Percentiles rank a stretch among this genome's conserved stretches.
These are phyloP conservation scores for Erethizon dorsatum DNA, from an alignment of 2,797 vertebrate species.

Conservation along the genomic window DNA sequence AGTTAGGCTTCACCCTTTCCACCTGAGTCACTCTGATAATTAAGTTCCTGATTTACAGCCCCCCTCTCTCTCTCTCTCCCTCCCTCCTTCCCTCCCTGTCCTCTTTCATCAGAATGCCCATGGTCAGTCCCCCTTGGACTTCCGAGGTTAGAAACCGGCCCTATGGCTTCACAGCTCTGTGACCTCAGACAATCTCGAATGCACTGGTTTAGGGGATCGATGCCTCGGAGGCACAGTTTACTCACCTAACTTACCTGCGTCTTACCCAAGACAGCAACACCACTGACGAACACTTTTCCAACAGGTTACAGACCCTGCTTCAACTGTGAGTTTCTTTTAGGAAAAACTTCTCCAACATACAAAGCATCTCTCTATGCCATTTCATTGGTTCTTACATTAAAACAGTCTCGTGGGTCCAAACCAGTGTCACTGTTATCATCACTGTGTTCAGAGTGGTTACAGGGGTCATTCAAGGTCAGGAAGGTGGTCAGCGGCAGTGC, in stretches of 20 bases:
- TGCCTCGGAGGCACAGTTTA: not conserved
- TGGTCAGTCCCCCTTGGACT: not conserved
- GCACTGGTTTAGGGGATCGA: not conserved
- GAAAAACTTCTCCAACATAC: not conserved
- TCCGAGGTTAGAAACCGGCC: not conserved
- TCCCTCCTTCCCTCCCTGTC: too few relatives aligned
- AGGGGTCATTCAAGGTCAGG: not conserved
- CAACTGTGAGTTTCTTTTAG: constrained; percentile 3
- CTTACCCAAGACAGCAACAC: not conserved
- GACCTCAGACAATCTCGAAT: not conserved
- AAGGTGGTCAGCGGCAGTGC: not conserved
- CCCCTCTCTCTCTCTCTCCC: not conserved
- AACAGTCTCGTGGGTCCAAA: not conserved
- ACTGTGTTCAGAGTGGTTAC: not conserved
- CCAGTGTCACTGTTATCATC: rapidly evolving
- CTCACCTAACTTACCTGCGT: not conserved
- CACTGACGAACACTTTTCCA: not conserved
- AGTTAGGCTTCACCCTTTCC: constrained; percentile 67
- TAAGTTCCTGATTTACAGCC: constrained; percentile 66
- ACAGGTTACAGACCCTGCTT: not conserved
- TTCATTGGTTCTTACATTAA: not conserved
- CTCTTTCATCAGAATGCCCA: not conserved
- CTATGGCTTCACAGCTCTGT: rapidly evolving
- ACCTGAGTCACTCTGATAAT: constrained; percentile 75
- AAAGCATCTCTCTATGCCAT: not conserved